A percentile compares a stretch with the other conserved stretches of the same genome.
Conservation (phyloP, 2,797 vertebrate genomes). For the Meriones psammophilus region DNA sequence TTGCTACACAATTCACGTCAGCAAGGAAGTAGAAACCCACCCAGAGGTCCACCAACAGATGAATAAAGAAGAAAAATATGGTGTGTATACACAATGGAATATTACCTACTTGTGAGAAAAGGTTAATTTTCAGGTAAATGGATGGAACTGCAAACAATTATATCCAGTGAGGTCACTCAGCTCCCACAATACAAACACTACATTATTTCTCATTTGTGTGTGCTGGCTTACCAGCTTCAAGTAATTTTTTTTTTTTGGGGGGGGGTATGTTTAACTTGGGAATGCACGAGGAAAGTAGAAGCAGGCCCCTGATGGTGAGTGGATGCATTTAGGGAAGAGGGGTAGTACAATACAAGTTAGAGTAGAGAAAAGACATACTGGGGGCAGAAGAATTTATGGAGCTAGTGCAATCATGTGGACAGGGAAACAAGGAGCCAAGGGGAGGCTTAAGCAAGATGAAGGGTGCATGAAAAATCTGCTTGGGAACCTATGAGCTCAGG, state of each 20-base stretch:
- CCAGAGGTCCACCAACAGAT: no score
- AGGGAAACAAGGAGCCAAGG: no score
- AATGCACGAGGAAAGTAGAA: not conserved
- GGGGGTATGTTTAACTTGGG: not conserved
- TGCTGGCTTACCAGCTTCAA: not conserved
- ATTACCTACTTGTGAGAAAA: no score
- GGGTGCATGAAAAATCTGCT: not conserved
- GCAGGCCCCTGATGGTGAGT: not conserved
- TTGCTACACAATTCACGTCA: no score
- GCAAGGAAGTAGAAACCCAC: no score
- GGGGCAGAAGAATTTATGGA: not conserved
- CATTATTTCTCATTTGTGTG: not conserved
- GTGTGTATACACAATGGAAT: no score
- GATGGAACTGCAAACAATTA: no score
- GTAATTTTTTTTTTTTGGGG: not conserved
- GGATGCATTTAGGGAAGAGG: not conserved
- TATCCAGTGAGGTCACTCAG: no score
- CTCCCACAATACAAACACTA: not conserved
- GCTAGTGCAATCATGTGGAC: not conserved
- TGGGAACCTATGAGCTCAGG: not conserved
- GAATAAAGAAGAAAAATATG: no score
- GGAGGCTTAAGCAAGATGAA: not conserved
- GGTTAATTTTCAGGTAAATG: no score
- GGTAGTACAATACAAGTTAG: not conserved
- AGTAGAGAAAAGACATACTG: not conserved